A percentile compares a stretch with the other conserved stretches of the same genome.
Evolutionary conservation across 1,140 invertebrate genomes (phyloP).

Genomic region (Armadillidium nasatum): DNA sequence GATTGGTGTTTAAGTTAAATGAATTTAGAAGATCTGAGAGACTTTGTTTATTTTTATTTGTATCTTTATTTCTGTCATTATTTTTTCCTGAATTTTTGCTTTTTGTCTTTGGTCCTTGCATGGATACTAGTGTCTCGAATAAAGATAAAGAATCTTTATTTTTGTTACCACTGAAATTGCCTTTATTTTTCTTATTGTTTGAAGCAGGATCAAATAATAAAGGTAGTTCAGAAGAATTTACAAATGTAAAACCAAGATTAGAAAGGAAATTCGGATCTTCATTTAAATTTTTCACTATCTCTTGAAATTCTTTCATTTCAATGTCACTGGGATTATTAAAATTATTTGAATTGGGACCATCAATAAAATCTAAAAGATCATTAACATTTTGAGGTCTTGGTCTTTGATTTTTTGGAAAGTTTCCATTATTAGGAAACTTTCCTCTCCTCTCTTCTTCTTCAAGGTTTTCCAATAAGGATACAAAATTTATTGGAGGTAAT

Average conservation of each 20-base stretch:
- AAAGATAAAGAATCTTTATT: background rate
- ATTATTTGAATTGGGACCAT: background rate
- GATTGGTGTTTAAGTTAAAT: background rate
- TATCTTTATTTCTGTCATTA: background rate
- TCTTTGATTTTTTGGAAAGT: background rate
- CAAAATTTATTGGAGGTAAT: background rate
- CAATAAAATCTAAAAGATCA: background rate
- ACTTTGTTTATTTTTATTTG: background rate
- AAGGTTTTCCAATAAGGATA: background rate
- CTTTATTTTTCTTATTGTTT: background rate
- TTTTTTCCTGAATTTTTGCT: background rate
- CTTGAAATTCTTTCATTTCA: background rate
- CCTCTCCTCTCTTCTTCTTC: background rate
- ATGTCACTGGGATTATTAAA: background rate
- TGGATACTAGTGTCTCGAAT: background rate
- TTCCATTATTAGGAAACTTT: background rate
- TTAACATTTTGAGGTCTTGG: background rate
- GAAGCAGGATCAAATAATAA: background rate
- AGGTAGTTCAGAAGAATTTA: background rate
- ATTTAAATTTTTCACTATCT: background rate
- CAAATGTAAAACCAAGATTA: background rate
- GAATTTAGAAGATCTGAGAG: background rate
- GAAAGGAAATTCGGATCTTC: background rate
- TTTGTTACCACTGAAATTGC: background rate
- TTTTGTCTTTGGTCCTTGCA: background rate